Evolutionary conservation across 2,113 vertebrate species (phyloP), one percentile per base, ranked within the genome.

Genomic region (Tonatia bakeri): DNA sequence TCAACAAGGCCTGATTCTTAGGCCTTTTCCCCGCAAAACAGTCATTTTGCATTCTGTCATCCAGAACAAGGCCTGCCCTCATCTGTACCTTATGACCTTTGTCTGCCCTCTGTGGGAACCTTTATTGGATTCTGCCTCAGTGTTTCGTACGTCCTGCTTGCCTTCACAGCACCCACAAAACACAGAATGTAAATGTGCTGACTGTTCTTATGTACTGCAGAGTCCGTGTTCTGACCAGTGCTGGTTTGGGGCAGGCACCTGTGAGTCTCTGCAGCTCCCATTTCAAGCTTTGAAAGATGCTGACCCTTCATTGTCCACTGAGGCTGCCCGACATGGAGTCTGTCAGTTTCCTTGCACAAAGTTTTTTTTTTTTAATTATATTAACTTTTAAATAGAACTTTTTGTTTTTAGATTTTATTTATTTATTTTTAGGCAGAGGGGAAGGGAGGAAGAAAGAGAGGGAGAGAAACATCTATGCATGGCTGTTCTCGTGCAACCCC

Each of bases 181-280:
- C 52, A 43, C 19, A 56, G 56, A 33, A 38, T 47, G 24, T 24
- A 2, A 45, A 31, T 11, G 8, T 17, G 6, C 16, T 15, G 1
- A 20, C 5, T 1, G 0, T 17, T 50, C 31, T 2, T 56, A 5
- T 5, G 11, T 5, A 28, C 31, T 4, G 2, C 70, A 15, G n/a
- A 19, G n/a, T 1, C 26, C 4, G 11, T 56, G 10, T 50, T 69
- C 38, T 72, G 43, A 76, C 20, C 7, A 7, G 3, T 36, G 15
- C 20, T 22, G 10, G 67, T 72, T 14, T 7, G 5, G 0, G 65
- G 47, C 15, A 47, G 79, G 6, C 15, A 54, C 36, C 31, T 20
- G 11, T 72, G 67, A 3, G 12, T 17, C 19, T n/a, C 33, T 54
- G 59, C 13, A 3, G 33, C n/a, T 38, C 56, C 72, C 59, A 2